Evolutionary conservation across 2,113 vertebrate genomes (phyloP).

Genomic region (Chionis minor): DNA sequence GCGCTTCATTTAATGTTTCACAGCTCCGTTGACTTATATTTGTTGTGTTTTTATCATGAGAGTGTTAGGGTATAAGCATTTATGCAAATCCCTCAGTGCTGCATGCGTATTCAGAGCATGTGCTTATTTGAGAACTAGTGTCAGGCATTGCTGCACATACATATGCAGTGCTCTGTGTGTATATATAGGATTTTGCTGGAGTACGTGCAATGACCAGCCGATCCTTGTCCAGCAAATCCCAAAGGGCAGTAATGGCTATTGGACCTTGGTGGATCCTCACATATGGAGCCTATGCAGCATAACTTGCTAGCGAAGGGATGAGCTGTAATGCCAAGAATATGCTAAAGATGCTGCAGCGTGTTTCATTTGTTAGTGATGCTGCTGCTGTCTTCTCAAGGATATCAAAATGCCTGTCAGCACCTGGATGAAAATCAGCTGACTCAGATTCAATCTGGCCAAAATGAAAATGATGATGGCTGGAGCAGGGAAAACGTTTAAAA

Average conservation of each 20-base stretch:
- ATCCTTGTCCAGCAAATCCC: neutral
- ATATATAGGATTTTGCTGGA: neutral
- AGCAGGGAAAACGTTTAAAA: neutral
- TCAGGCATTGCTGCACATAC: neutral
- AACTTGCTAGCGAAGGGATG: neutral
- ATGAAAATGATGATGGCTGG: neutral
- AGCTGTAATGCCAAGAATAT: neutral
- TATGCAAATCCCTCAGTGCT: neutral
- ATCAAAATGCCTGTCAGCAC: slow-evolving; percentile 60
- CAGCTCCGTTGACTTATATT: neutral
- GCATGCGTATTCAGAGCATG: neutral
- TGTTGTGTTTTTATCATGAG: neutral
- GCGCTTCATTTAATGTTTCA: neutral
- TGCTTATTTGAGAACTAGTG: neutral
- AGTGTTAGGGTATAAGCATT: neutral
- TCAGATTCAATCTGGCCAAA: slow-evolving; percentile 29
- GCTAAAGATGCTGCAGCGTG: slow-evolving; percentile 31
- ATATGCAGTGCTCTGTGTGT: neutral
- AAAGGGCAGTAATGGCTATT: neutral
- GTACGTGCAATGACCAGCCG: neutral
- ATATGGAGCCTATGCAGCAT: neutral
- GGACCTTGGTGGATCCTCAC: neutral
- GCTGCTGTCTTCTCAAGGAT: slow-evolving; percentile 39
- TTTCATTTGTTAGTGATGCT: slow-evolving; percentile 23
- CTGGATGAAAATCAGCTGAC: slow-evolving; percentile 58